phyloP scores from a whole-genome alignment of 2,888 invertebrate genomes.

The Tanytarsus gracilentus region DNA sequence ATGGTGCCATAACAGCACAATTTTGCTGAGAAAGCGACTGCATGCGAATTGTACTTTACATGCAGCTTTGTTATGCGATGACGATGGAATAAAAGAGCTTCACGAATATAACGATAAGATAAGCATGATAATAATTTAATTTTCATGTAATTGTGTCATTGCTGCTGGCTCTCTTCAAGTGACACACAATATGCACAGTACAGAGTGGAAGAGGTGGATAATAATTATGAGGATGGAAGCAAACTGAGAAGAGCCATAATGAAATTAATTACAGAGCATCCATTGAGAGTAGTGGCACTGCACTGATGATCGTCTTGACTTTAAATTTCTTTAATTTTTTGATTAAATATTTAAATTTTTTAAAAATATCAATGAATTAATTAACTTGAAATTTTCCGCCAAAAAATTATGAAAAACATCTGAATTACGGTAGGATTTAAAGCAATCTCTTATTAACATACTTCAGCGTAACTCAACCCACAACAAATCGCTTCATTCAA shows the following conservation, averaged over 20 bases:
- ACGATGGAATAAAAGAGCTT: neutral
- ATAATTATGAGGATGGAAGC: slow-evolving; percentile 1
- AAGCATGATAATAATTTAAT: slow-evolving; percentile 26
- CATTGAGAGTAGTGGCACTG: neutral
- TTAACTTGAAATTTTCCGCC: no score
- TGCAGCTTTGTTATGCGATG: neutral
- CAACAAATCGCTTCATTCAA: no score
- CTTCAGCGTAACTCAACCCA: no score
- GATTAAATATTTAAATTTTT: no score
- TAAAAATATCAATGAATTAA: no score
- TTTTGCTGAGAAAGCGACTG: no score
- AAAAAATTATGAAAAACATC: no score
- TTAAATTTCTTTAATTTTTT: neutral
- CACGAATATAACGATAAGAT: neutral
- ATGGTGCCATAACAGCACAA: no score
- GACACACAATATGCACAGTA: slow-evolving; percentile 17
- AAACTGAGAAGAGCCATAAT: slow-evolving; percentile 18
- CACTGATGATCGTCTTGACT: neutral
- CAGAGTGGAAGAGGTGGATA: slow-evolving; percentile 11
- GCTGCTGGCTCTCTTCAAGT: slow-evolving; percentile 7
- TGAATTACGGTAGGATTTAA: no score
- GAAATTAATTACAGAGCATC: slow-evolving; percentile 21
- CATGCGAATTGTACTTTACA: no score
- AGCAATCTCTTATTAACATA: no score
- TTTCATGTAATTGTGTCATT: slow-evolving; percentile 25